Conservation (phyloP, 2,113 vertebrate genomes). For the Pangasianodon gigas region DNA sequence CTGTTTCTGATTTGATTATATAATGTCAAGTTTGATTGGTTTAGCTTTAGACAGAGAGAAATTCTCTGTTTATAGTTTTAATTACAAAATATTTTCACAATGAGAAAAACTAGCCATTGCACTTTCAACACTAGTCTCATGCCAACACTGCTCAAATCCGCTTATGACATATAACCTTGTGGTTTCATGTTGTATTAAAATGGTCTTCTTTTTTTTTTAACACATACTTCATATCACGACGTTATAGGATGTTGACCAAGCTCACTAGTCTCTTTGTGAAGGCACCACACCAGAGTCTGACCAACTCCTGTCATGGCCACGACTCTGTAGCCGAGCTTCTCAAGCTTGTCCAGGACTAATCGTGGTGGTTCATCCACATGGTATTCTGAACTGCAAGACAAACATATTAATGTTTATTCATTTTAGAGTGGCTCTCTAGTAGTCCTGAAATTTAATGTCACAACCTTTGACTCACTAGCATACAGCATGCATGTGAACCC, state of each 20-base stretch:
- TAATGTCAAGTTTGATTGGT: background rate
- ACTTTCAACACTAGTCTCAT: background rate
- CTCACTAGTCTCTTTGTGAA: constrained; percentile 79
- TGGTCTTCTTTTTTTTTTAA: background rate
- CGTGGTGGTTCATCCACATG: constrained; percentile 87
- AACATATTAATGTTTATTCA: constrained; percentile 69
- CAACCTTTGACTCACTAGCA: background rate
- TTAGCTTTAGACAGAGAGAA: background rate
- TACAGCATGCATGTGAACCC: background rate
- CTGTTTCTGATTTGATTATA: background rate
- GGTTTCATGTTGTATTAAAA: background rate
- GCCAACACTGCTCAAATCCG: background rate
- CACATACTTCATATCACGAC: background rate
- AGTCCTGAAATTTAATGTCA: background rate
- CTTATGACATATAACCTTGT: background rate
- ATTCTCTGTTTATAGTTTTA: background rate
- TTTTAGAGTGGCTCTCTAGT: constrained; percentile 85
- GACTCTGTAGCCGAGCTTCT: constrained; percentile 84
- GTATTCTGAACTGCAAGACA: constrained; percentile 85
- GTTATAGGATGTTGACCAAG: background rate
- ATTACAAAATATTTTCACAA: background rate
- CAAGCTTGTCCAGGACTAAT: constrained; percentile 92
- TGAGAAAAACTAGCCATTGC: background rate
- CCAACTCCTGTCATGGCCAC: constrained; percentile 93
- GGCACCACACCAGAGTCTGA: constrained; percentile 97